Base-by-base conservation (phyloP, 1,140 invertebrate species). In the Bombus pascuorum region DNA sequence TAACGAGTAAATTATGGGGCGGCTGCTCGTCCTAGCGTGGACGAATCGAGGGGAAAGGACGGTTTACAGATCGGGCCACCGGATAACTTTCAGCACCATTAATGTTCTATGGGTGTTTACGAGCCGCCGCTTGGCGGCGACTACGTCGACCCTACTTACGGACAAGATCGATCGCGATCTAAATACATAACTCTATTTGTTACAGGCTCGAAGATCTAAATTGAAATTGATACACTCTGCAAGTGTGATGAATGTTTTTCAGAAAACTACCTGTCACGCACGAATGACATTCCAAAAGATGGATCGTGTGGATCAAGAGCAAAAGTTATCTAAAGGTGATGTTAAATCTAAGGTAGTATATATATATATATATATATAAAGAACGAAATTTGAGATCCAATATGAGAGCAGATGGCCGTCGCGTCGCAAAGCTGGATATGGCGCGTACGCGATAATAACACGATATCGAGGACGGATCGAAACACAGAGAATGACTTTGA, bases 1-100 rank as follows among this genome's bases (percentile, higher is more conserved):
- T 94, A 94, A 94, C 92, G 92, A 94, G 93, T 92, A 93, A 94
- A 94, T 94, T 93, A 93, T 92, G 91, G 93, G 90, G 92, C 81
- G 89, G 91, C 85, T 89, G 90, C 89, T 91, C 87, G 85, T 53
- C 85, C 85, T 80, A 62, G 71, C 80, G 85, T 86, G 83, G 83
- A 83, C 86, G 82, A 87, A 86, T 78, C 65, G 79, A 75, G 79
- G 77, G 71, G 71, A 39, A 68, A 65, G 79, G 44, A 86, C 70
- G 87, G 75, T 78, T 83, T 53, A 76, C 85, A 90, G 90, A 92
- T 91, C 86, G 89, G 83, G 57, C 71, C 86, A n/a, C 28, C 68
- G 90, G 92, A 93, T 93, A 91, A 87, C 86, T 92, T 93, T 93
- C 92, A 93, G 88, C 87, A 83, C 90, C 91, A 92, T 93, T 92